Percentiles rank a stretch among this genome's conserved stretches.
Conservation (phyloP, 1,140 invertebrate genomes). For the Hylyphantes graminicola region DNA sequence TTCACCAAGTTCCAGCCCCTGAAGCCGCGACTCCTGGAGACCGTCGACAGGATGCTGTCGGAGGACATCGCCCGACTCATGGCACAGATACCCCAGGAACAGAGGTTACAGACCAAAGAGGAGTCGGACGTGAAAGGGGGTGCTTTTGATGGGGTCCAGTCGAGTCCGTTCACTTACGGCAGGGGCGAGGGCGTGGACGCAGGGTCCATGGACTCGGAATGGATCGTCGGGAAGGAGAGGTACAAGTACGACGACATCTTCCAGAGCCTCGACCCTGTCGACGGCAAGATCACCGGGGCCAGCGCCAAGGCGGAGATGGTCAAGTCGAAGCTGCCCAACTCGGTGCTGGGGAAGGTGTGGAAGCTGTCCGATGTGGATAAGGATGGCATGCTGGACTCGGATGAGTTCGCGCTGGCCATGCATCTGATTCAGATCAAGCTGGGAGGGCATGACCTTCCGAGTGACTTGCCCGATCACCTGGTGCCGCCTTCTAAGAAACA, state of each 20-base stretch:
- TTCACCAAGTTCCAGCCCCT: constrained; percentile 95
- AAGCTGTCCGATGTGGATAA: constrained; percentile 96
- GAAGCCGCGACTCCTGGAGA: constrained; percentile 90
- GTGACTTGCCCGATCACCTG: constrained; percentile 90
- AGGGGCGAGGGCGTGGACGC: constrained; percentile 96
- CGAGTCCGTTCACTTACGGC: constrained; percentile 87
- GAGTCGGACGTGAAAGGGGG: constrained; percentile 62
- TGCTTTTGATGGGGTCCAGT: constrained; percentile 62
- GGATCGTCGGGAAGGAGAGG: constrained; percentile 94
- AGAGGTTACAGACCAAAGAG: constrained; percentile 46
- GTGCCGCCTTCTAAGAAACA: constrained; percentile 87
- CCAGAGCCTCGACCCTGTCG: constrained; percentile 82
- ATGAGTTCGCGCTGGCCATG: constrained; percentile 99
- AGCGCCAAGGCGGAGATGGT: constrained; percentile 88
- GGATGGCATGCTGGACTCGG: constrained; percentile 93
- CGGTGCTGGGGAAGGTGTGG: constrained; percentile 97
- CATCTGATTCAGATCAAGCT: constrained; percentile 96
- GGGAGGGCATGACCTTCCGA: constrained; percentile 93
- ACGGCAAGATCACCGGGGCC: constrained; percentile 95
- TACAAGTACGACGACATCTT: constrained; percentile 91
- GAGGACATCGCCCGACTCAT: constrained; percentile 95
- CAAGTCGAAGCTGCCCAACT: constrained; percentile 98
- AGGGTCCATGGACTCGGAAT: constrained; percentile 93
- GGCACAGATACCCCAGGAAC: constrained; percentile 88
- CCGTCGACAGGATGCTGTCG: constrained; percentile 95